Conservation (phyloP, 2,888 invertebrate genomes). For the Heterodera filipjevi region DNA sequence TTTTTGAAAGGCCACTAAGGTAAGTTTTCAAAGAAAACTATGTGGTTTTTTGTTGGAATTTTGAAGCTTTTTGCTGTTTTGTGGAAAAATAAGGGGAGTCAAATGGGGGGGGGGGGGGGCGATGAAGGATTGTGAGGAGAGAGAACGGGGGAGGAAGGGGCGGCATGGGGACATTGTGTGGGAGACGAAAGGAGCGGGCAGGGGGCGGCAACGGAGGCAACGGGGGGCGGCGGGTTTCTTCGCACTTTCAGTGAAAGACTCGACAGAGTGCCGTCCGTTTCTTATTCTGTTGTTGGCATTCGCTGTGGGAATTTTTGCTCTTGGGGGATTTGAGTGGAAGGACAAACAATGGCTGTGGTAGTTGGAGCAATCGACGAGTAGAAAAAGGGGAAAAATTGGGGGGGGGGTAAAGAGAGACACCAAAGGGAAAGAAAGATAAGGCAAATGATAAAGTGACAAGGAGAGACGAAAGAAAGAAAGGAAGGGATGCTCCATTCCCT, state of each 20-base stretch:
- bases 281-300: not conserved
- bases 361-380: conserved; percentile 1
- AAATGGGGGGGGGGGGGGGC: too few relatives aligned
- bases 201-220: not conserved
- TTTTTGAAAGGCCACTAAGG: too few relatives aligned
- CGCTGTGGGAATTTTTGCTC: conserved; percentile 12
- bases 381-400: not conserved
- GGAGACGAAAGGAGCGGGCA: not conserved
- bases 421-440: not conserved
- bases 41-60: too few relatives aligned
- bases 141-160: not conserved
- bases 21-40: too few relatives aligned
- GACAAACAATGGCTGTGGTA: conserved; percentile 6
- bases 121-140: too few relatives aligned
- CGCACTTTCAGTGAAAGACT: conserved; percentile 12
- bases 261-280: not conserved
- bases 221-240: not conserved
- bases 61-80: too few relatives aligned
- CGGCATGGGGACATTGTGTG: not conserved
- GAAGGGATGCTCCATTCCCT: too few relatives aligned
- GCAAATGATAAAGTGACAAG: not conserved
- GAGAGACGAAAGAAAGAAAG: not conserved
- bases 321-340: conserved; percentile 12
- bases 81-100: too few relatives aligned
- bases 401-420: not conserved